phyloP scores from a whole-genome alignment of 1,140 invertebrate species.

The Wiebesia pumilae region DNA sequence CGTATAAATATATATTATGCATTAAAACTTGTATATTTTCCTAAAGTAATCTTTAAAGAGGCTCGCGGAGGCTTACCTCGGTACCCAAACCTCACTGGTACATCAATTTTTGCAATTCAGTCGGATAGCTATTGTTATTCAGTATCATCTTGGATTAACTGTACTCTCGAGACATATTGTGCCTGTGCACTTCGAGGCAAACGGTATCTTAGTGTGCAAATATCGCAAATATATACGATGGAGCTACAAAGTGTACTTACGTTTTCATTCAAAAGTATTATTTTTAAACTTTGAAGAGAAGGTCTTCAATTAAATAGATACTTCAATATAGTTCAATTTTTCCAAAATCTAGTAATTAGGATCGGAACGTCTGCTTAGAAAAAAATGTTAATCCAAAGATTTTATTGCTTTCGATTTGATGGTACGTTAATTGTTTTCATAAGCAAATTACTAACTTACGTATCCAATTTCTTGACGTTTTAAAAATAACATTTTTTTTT shows the following conservation, averaged over 20 bases:
- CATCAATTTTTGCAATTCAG: conserved; percentile 20
- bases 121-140: conserved; percentile 23
- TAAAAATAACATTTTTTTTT: neutral
- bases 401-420: no score
- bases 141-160: conserved; percentile 1
- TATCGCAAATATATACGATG: no score
- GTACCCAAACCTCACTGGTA: neutral
- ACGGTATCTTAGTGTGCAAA: neutral
- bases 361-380: neutral
- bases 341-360: neutral
- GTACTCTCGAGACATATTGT: neutral
- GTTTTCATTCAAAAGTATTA: neutral
- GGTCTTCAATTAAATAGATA: neutral
- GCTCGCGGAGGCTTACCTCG: neutral
- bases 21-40: conserved; percentile 11
- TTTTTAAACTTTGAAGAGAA: neutral
- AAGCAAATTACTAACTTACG: neutral
- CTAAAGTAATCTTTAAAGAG: conserved; percentile 18
- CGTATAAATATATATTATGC: conserved; percentile 1
- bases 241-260: no score
- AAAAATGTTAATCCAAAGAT: neutral
- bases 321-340: neutral
- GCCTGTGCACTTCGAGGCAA: neutral
- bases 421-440: neutral
- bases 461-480: neutral